Evolutionary conservation across 2,113 vertebrate genomes (phyloP).

Genomic region (Amblyornis subalaris): DNA sequence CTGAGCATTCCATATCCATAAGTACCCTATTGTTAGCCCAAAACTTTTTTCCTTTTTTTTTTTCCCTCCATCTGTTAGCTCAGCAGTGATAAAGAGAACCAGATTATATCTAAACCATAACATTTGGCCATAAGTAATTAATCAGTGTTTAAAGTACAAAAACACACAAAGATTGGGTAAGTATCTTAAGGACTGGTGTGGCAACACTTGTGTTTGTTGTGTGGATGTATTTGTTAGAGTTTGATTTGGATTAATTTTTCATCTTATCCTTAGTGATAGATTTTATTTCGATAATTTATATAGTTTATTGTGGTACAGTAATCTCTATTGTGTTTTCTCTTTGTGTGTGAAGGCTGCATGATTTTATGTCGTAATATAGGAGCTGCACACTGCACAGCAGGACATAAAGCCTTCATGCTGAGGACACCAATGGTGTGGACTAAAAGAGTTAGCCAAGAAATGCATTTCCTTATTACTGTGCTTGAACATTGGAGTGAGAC

Average conservation of each 20-base stretch:
- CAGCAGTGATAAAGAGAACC: background rate
- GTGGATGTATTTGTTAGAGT: background rate
- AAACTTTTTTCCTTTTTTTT: background rate
- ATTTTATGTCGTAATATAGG: background rate
- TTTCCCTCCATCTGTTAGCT: accelerated
- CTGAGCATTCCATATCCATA: background rate
- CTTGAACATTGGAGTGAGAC: background rate
- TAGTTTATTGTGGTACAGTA: background rate
- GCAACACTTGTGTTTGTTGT: background rate
- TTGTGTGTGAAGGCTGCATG: background rate
- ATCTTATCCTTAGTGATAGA: background rate
- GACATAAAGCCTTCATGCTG: background rate
- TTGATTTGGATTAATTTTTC: background rate
- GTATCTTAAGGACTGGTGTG: background rate
- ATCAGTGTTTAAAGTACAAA: background rate
- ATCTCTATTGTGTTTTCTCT: background rate
- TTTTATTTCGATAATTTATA: background rate
- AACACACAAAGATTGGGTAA: background rate
- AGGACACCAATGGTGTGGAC: background rate
- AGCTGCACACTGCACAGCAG: background rate
- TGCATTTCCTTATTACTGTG: background rate
- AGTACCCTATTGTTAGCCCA: background rate
- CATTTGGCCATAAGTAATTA: background rate
- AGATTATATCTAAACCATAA: background rate
- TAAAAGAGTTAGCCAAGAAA: background rate